These are phyloP conservation scores for Aporophyla lueneburgensis DNA, from an alignment of 2,888 invertebrate species.

Conservation along the genomic window DNA sequence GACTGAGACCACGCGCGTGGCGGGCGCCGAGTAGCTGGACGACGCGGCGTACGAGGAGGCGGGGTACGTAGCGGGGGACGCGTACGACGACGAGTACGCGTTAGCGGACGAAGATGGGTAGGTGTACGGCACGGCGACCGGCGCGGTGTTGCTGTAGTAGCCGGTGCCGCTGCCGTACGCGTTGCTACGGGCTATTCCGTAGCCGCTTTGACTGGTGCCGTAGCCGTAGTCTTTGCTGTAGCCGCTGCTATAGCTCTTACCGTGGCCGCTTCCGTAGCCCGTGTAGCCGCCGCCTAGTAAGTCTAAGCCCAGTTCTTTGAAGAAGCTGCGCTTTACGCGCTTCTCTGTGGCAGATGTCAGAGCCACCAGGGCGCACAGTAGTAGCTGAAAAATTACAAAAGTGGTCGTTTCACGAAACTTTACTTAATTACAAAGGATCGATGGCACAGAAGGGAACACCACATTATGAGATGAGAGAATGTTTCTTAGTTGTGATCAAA, in stretches of 20 bases:
- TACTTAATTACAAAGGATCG: neutral
- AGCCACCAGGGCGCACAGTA: constrained; percentile 70
- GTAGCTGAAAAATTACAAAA: constrained; percentile 54
- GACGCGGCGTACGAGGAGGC: constrained; percentile 32
- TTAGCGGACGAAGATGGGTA: constrained; percentile 5
- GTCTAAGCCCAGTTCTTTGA: constrained; percentile 44
- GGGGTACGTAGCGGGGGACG: constrained; percentile 25
- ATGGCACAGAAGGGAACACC: neutral
- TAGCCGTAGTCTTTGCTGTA: constrained; percentile 34
- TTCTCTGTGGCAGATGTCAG: constrained; percentile 66
- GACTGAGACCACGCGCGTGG: constrained; percentile 46
- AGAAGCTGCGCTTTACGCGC: constrained; percentile 76
- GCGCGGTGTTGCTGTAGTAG: constrained; percentile 49
- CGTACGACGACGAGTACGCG: constrained; percentile 29
- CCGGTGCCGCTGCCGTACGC: constrained; percentile 45
- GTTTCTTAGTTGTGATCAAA: neutral
- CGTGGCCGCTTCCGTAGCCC: constrained; percentile 52
- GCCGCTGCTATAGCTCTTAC: constrained; percentile 35
- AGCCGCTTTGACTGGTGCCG: constrained; percentile 17
- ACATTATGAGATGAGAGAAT: neutral
- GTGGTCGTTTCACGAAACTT: neutral
- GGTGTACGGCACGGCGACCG: constrained; percentile 24
- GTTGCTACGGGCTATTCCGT: constrained; percentile 48
- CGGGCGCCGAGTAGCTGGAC: constrained; percentile 43
- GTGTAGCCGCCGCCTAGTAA: constrained; percentile 43